Conservation (phyloP, 2,888 invertebrate genomes). For the Epirrhoe tristata region DNA sequence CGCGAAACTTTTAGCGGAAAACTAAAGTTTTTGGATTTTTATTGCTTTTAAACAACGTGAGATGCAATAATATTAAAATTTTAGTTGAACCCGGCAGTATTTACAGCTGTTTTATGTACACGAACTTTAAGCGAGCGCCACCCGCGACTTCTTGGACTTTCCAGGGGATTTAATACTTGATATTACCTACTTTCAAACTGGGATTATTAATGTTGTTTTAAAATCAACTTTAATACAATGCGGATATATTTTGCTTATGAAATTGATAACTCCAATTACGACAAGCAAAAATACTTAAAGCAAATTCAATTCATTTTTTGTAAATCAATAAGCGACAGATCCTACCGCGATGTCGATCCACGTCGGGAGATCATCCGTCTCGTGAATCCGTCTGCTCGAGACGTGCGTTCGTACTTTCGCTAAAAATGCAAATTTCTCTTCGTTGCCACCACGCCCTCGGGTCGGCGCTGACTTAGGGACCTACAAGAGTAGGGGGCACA, state of each 20-base stretch:
- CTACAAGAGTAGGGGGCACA: constrained; percentile 62
- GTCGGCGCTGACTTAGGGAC: constrained; percentile 64
- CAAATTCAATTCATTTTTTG: constrained; percentile 17
- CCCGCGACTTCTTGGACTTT: constrained; percentile 42
- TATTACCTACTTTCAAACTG: constrained; percentile 33
- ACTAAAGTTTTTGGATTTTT: constrained; percentile 81
- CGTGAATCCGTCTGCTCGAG: constrained; percentile 73
- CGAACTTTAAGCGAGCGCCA: constrained; percentile 39
- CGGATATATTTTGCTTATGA: not conserved
- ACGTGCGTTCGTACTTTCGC: constrained; percentile 80
- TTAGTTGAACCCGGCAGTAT: constrained; percentile 55
- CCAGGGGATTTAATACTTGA: constrained; percentile 37
- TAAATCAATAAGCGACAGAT: constrained; percentile 34
- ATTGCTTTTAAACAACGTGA: constrained; percentile 83
- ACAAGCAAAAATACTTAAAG: constrained; percentile 2
- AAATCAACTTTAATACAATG: constrained; percentile 3
- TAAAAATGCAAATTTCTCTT: constrained; percentile 81
- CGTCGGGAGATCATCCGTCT: constrained; percentile 75
- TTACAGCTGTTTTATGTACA: constrained; percentile 48
- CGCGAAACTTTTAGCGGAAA: constrained; percentile 77
- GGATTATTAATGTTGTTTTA: constrained; percentile 18
- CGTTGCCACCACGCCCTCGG: constrained; percentile 77
- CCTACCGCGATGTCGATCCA: constrained; percentile 51
- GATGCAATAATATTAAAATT: constrained; percentile 79
- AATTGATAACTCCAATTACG: constrained; percentile 9